A percentile compares a stretch with the other conserved stretches of the same genome.
phyloP scores from a whole-genome alignment of 2,797 vertebrate species.

The Lepidocolaptes lacrymiger region DNA sequence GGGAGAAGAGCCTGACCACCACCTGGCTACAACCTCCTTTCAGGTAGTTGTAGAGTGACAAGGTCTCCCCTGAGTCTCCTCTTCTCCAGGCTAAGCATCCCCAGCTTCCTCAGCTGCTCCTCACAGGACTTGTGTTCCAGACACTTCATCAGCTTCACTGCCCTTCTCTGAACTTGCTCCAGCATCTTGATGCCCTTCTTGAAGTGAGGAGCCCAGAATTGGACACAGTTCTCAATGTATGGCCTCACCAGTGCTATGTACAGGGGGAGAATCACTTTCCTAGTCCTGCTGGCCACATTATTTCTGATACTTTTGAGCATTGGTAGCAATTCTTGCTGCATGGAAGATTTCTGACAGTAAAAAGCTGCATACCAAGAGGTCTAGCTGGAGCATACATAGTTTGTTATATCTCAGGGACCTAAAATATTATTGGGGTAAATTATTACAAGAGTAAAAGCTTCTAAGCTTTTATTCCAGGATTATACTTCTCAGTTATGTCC shows the following conservation, averaged over 20 bases:
- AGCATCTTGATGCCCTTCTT: background rate
- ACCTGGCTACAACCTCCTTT: background rate
- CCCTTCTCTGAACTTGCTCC: fast-evolving
- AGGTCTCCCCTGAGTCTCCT: fast-evolving
- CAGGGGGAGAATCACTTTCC: background rate
- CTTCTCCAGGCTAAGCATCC: background rate
- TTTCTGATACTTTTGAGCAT: background rate
- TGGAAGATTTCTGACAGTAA: background rate
- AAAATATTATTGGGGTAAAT: background rate
- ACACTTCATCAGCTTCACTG: background rate
- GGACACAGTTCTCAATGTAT: fast-evolving
- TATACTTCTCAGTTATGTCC: background rate
- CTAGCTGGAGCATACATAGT: background rate
- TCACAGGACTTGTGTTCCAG: background rate
- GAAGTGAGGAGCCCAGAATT: background rate
- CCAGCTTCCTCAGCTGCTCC: background rate
- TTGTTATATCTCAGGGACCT: background rate
- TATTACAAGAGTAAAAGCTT: background rate
- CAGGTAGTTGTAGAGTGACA: too few species aligned
- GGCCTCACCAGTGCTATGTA: background rate
- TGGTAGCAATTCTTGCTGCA: fast-evolving
- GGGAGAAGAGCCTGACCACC: background rate
- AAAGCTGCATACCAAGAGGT: background rate
- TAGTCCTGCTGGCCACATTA: too few species aligned
- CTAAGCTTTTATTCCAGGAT: background rate